Conservation (phyloP, 30 jellyfish, hydroid and myxozoan species). For the Cassiopea andromeda region DNA sequence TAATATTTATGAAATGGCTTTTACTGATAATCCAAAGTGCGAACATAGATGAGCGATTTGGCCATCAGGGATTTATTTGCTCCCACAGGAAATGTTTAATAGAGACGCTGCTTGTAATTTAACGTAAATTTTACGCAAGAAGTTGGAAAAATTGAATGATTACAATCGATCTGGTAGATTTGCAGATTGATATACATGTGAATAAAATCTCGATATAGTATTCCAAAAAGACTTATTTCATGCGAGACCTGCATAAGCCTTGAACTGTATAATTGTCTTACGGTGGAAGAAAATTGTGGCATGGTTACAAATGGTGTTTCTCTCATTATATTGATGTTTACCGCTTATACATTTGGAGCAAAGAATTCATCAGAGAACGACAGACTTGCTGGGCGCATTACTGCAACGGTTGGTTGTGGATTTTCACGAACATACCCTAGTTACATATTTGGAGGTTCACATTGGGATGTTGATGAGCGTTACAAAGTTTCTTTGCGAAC, state of each 20-base stretch:
- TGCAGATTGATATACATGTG: neutral
- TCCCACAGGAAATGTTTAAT: slow-evolving; percentile 57
- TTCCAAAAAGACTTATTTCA: neutral
- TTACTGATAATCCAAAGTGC: slow-evolving; percentile 41
- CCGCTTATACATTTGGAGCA: neutral
- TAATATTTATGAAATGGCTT: slow-evolving; percentile 60
- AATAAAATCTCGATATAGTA: neutral
- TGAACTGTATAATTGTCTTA: slow-evolving; percentile 10
- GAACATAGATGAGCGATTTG: slow-evolving; percentile 29
- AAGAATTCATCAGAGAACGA: slow-evolving; percentile 17
- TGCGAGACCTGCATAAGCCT: slow-evolving; percentile 12
- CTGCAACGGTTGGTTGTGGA: slow-evolving; percentile 61
- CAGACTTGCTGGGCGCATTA: slow-evolving; percentile 23
- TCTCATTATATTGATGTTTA: neutral
- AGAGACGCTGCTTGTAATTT: slow-evolving; percentile 16
- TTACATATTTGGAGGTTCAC: slow-evolving; percentile 22
- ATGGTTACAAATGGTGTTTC: slow-evolving; percentile 26
- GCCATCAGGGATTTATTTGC: slow-evolving; percentile 25
- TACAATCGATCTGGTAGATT: neutral
- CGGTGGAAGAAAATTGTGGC: slow-evolving; percentile 11
- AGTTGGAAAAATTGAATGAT: neutral
- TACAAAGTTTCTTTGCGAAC: slow-evolving; percentile 63
- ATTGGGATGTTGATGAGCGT: slow-evolving; percentile 31
- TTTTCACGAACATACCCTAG: slow-evolving; percentile 48
- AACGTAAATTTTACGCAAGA: slow-evolving; percentile 5